Base-by-base conservation (phyloP, 1,140 invertebrate genomes). In the Palaemon carinicauda region DNA sequence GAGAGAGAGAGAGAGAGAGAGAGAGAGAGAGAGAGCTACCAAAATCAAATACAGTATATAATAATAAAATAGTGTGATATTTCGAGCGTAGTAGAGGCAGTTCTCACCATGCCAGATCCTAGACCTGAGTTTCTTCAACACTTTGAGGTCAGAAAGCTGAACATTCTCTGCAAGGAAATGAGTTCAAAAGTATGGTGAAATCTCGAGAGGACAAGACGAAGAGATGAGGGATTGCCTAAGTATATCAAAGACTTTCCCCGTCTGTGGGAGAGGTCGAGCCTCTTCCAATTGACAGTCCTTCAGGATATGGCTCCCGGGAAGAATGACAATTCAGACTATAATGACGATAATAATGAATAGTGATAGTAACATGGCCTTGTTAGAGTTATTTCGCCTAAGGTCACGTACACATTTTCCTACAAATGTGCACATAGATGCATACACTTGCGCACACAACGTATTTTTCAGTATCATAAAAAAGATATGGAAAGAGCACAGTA, bases 101-200 rank as follows among this genome's bases (percentile, higher is more conserved):
- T 80, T 80, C 87, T 84, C 87, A 88, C 87, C 87, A 88, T 88
- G 87, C 87, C 87, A 88, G 52, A 77, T 88, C 79, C 87, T 51
- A 65, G 87, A 88, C 53, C 82, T 83, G 56, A 88, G 82, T 75
- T 85, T 88, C 87, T 85, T 88, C 80, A 80, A 88, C 65, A 80
- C 77, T 85, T 81, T 88, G 78, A 80, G 54, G 82, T 84, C 78
- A 75, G 82, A 81, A 80, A 80, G 75, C 74, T 80, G 60, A 80
- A 85, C 75, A 73, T 52, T 80, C 75, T 85, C 87, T 88, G 87
- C 33, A 88, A 88, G 87, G 82, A 85, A 88, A 84, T 77, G 79
- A 81, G 83, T 52, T 65, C 78, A 87, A 82, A 33, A 31, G 65
- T 69, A 24, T 27, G 65, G 65, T 69, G 29, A 41, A 41, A 41